phyloP scores from a whole-genome alignment of 2,113 vertebrate species.

The Notothenia rossii region DNA sequence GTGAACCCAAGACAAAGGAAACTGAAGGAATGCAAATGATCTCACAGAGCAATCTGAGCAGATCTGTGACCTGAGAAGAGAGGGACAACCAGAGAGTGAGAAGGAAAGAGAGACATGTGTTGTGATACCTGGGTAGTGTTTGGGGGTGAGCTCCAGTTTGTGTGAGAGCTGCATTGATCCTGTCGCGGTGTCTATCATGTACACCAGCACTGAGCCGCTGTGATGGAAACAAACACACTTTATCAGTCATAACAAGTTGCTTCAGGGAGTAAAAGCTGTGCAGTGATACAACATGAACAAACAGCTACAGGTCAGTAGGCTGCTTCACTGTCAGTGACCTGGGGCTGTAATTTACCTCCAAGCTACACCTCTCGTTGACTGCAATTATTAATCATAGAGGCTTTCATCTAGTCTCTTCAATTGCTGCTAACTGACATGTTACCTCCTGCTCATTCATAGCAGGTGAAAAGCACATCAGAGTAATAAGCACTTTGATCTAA shows the following conservation, averaged over 20 bases:
- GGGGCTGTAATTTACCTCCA: neutral
- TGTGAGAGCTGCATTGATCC: conserved; percentile 98
- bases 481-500: neutral
- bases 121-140: conserved; percentile 95
- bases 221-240: conserved; percentile 53
- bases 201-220: conserved; percentile 96
- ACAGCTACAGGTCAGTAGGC: neutral
- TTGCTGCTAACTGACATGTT: neutral
- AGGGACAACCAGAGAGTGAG: too few relatives aligned
- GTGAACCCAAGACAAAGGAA: conserved; percentile 8
- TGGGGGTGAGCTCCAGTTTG: conserved; percentile 96
- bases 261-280: neutral
- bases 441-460: neutral
- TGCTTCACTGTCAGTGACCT: neutral
- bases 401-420: neutral
- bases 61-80: too few relatives aligned
- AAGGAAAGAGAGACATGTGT: too few relatives aligned
- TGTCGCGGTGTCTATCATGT: conserved; percentile 94
- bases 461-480: neutral
- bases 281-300: neutral
- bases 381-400: neutral
- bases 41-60: conserved; percentile 13
- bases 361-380: conserved; percentile 3
- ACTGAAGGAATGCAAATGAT: conserved; percentile 24
- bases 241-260: neutral